These are phyloP conservation scores for Cataglyphis altisquamis DNA, from an alignment of 2,888 invertebrate genomes.

Conservation along the genomic window DNA sequence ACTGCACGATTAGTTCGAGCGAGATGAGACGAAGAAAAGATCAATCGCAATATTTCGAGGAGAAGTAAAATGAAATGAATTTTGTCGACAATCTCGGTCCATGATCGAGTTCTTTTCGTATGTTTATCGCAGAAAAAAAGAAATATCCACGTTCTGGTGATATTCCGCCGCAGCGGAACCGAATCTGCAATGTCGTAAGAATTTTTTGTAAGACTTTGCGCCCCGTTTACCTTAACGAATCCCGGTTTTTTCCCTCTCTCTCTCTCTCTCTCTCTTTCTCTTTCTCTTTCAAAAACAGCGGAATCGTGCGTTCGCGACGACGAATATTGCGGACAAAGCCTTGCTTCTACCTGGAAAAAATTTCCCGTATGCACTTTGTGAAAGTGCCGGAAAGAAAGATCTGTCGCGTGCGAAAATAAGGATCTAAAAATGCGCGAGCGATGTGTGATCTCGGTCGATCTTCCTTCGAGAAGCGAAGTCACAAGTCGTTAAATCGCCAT, in stretches of 20 bases:
- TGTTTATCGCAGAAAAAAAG: neutral
- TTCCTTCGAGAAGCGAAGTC: neutral
- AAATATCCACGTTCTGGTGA: neutral
- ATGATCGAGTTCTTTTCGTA: neutral
- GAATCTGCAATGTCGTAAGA: slow-evolving; percentile 16
- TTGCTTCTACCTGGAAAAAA: slow-evolving; percentile 6
- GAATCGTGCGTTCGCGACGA: neutral
- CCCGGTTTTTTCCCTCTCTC: neutral
- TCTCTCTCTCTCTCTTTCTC: neutral
- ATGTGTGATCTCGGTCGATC: neutral
- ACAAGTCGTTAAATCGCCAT: neutral
- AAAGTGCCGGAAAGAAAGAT: slow-evolving; percentile 19
- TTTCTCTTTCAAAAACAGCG: neutral
- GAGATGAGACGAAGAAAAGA: neutral
- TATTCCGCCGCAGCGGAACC: neutral
- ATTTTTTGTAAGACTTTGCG: slow-evolving; percentile 35
- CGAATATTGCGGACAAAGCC: neutral
- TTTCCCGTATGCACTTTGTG: slow-evolving; percentile 1
- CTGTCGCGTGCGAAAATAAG: neutral
- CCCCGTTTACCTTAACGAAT: slow-evolving; percentile 31
- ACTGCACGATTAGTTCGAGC: neutral
- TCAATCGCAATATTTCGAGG: neutral
- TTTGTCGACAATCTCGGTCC: neutral
- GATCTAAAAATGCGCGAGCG: neutral
- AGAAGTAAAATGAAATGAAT: neutral